These are phyloP conservation scores for Spilogale gracilis DNA, from an alignment of 2,113 vertebrate genomes.

Conservation along the genomic window DNA sequence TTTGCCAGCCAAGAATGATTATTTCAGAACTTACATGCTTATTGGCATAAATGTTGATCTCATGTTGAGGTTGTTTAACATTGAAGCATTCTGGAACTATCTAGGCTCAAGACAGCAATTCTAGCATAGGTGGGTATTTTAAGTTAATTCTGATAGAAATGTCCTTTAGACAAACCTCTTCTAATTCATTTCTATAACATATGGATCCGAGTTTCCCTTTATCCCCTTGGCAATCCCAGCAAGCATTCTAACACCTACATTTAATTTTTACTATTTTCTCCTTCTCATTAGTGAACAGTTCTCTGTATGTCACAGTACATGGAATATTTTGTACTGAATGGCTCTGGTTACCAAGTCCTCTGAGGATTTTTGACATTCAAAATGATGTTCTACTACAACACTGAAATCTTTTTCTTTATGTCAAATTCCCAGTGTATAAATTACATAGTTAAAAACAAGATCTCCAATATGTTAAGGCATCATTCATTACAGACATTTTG, in stretches of 20 bases:
- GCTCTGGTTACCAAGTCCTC: constrained; percentile 69
- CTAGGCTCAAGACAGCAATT: background rate
- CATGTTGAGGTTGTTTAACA: constrained; percentile 22
- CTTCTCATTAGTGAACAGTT: constrained; percentile 73
- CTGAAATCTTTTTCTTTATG: constrained; percentile 64
- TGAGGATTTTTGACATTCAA: constrained; percentile 78
- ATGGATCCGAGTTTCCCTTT: constrained; percentile 1
- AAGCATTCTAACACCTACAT: constrained; percentile 56
- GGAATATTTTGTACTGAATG: constrained; percentile 63
- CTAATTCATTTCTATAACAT: constrained; percentile 41
- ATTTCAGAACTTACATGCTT: constrained; percentile 22
- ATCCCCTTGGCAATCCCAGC: constrained; percentile 52
- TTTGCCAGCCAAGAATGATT: background rate
- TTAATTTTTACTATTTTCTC: constrained; percentile 58
- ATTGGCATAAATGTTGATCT: background rate
- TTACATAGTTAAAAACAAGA: constrained; percentile 70
- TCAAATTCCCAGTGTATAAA: constrained; percentile 66
- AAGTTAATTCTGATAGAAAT: constrained; percentile 21
- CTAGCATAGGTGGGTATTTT: background rate
- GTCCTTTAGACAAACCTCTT: background rate
- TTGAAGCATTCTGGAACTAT: background rate
- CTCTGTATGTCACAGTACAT: background rate
- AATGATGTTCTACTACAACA: constrained; percentile 70
- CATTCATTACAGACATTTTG: constrained; percentile 34
- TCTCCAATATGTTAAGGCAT: background rate